These are phyloP conservation scores for Sthenelais limicola DNA, from an alignment of 2,888 invertebrate genomes.

Conservation along the genomic window DNA sequence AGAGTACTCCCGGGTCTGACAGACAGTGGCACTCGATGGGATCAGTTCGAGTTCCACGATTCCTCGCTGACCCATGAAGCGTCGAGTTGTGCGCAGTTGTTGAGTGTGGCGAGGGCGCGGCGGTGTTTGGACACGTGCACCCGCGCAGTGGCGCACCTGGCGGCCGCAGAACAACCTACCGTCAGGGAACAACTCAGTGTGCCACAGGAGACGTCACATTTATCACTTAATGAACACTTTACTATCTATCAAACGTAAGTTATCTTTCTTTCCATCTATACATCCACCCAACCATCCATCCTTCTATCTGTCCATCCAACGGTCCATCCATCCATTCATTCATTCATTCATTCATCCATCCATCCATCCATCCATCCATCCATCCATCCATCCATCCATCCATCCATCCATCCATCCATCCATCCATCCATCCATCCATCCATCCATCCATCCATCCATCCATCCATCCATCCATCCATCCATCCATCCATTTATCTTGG, in stretches of 20 bases:
- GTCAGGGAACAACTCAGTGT: constrained; percentile 16
- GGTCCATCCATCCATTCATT: too few species aligned
- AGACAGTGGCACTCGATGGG: not conserved
- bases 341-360: too few species aligned
- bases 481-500: too few species aligned
- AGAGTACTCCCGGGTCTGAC: constrained; percentile 17
- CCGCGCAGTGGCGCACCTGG: not conserved
- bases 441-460: too few species aligned
- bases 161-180: not conserved
- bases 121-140: not conserved
- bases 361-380: too few species aligned
- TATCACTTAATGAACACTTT: not conserved
- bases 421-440: too few species aligned
- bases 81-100: not conserved
- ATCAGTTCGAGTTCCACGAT: not conserved
- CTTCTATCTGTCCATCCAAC: too few species aligned
- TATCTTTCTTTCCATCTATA: too few species aligned
- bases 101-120: not conserved
- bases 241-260: constrained; percentile 23
- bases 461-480: too few species aligned
- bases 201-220: not conserved
- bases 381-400: too few species aligned
- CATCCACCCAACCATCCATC: too few species aligned
- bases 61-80: not conserved
- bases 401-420: too few species aligned